Conservation (phyloP, 2,113 vertebrate genomes). For the Numida meleagris region DNA sequence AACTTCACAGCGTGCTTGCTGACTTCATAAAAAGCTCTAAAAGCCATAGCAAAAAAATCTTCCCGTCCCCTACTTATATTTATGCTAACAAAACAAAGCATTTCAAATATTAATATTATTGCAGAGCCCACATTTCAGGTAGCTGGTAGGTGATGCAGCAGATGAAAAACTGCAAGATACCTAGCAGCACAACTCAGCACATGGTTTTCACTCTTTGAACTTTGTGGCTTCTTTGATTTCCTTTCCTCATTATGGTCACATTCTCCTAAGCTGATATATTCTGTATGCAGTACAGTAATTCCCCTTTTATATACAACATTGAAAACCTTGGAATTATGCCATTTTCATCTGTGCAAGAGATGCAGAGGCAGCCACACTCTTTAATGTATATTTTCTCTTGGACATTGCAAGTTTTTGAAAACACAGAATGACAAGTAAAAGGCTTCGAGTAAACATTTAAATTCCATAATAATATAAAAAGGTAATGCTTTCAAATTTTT, state of each 20-base stretch:
- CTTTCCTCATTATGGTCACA: slow-evolving; percentile 47
- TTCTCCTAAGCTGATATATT: slow-evolving; percentile 35
- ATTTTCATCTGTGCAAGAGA: slow-evolving; percentile 43
- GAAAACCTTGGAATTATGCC: slow-evolving; percentile 56
- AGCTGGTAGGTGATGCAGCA: neutral
- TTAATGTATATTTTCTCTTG: neutral
- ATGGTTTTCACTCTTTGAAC: slow-evolving; percentile 52
- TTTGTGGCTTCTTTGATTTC: slow-evolving; percentile 48
- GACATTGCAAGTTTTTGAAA: slow-evolving; percentile 3
- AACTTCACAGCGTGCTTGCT: neutral
- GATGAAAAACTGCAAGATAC: neutral
- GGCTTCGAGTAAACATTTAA: neutral
- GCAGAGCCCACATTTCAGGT: neutral
- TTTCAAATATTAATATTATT: neutral
- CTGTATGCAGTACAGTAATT: slow-evolving; percentile 42
- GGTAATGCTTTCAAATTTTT: neutral
- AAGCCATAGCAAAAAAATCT: neutral
- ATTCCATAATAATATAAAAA: neutral
- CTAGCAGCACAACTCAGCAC: slow-evolving; percentile 10
- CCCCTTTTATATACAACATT: slow-evolving; percentile 52
- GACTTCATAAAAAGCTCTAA: neutral
- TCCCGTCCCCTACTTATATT: neutral
- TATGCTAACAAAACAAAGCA: neutral
- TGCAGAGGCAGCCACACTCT: neutral
- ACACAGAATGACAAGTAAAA: neutral